Evolutionary conservation across 2,797 vertebrate species (phyloP).

Genomic region (Sebastes goodei): DNA sequence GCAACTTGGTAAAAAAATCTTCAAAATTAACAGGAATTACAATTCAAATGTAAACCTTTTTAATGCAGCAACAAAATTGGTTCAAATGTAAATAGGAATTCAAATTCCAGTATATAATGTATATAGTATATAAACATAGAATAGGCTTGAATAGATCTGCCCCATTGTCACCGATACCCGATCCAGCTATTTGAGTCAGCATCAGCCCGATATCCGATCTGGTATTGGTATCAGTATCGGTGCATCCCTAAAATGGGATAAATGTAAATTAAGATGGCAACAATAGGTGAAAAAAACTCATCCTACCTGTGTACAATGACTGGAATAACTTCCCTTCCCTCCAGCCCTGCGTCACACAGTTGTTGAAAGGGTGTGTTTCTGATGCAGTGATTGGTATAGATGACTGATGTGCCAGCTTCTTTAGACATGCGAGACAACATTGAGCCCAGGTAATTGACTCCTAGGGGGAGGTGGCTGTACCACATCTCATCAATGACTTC

Average conservation of each 20-base stretch:
- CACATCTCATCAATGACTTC: conserved; percentile 1
- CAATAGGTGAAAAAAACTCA: background rate
- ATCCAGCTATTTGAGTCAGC: no score
- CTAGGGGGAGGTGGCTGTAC: conserved; percentile 15
- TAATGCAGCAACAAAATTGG: no score
- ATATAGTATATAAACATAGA: no score
- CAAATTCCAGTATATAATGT: no score
- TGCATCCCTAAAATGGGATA: background rate
- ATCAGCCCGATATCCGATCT: no score
- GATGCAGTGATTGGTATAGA: conserved; percentile 34
- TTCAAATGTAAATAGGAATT: no score
- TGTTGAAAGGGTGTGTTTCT: background rate
- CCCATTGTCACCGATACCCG: no score
- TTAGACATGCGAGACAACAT: conserved; percentile 21
- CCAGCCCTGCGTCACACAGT: conserved; percentile 1
- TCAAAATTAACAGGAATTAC: no score
- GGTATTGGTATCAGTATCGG: no score
- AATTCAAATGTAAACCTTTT: no score
- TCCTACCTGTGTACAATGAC: conserved; percentile 3
- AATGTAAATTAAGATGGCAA: background rate
- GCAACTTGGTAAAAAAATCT: no score
- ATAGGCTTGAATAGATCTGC: no score
- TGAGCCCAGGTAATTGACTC: conserved; percentile 18
- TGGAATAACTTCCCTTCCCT: background rate
- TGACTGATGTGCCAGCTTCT: conserved; percentile 17